A percentile compares a stretch with the other conserved stretches of the same genome.
Evolutionary conservation across 2,113 vertebrate genomes (phyloP).

Genomic region (Ceyx cyanopectus): DNA sequence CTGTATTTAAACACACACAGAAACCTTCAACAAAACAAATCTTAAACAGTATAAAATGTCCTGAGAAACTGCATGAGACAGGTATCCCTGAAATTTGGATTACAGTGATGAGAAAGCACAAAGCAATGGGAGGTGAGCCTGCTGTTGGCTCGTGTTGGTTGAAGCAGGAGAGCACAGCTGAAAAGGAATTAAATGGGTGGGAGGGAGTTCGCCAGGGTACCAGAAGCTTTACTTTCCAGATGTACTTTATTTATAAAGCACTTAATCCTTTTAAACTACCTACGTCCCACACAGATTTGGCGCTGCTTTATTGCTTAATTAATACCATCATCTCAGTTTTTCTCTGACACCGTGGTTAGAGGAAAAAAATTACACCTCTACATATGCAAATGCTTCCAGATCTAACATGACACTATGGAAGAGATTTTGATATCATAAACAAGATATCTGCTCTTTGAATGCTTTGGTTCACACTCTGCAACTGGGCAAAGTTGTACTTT

Average conservation of each 20-base stretch:
- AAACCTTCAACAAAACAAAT: not conserved
- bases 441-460: not conserved
- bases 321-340: constrained; percentile 26
- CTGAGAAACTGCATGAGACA: not conserved
- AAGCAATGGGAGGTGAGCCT: not conserved
- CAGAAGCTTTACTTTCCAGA: constrained; percentile 50
- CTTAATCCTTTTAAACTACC: constrained; percentile 58
- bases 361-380: not conserved
- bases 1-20: constrained; percentile 37
- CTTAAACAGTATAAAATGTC: not conserved
- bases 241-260: constrained; percentile 37
- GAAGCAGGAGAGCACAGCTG: not conserved
- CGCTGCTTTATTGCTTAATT: constrained; percentile 41
- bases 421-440: not conserved
- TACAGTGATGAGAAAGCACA: not conserved
- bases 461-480: not conserved
- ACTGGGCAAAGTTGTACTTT: not conserved
- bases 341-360: not conserved
- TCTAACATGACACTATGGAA: not conserved
- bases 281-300: constrained; percentile 40
- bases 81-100: not conserved
- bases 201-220: not conserved
- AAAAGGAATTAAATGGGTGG: not conserved
- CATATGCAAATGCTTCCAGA: not conserved
- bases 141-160: not conserved